phyloP scores from a whole-genome alignment of 1,140 invertebrate species.

The Acromyrmex charruanus region DNA sequence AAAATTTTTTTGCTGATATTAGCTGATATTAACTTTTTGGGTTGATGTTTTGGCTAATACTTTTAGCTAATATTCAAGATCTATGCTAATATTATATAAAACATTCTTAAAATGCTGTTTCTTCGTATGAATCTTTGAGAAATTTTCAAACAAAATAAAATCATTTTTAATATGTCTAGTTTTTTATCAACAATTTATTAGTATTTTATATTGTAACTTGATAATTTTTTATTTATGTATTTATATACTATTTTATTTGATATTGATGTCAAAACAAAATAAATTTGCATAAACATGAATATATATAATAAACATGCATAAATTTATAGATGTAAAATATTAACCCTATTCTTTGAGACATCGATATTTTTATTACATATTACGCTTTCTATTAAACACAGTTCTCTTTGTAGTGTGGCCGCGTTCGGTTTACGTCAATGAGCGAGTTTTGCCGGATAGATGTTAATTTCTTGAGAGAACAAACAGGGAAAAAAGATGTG shows the following conservation, averaged over 20 bases:
- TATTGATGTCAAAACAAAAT: not conserved
- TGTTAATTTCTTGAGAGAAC: conserved; percentile 49
- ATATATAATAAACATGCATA: not conserved
- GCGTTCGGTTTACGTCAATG: conserved; percentile 8
- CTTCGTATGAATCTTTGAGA: not conserved
- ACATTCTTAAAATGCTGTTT: not conserved
- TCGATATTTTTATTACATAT: not conserved
- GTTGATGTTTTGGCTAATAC: too few relatives aligned
- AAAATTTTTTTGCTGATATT: too few relatives aligned
- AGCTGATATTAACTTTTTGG: too few relatives aligned
- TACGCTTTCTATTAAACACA: not conserved
- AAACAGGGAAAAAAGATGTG: not conserved
- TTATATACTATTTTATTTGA: not conserved
- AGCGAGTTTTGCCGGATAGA: conserved; percentile 31
- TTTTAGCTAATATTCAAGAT: too few relatives aligned
- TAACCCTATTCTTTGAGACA: not conserved
- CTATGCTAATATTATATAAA: too few relatives aligned
- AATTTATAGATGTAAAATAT: not conserved
- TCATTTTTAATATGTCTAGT: not conserved
- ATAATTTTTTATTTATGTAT: not conserved
- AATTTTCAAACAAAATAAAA: conserved; percentile 1
- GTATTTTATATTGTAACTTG: not conserved
- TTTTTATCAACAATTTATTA: not conserved
- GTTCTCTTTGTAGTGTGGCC: not conserved
- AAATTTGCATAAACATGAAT: not conserved